phyloP scores from a whole-genome alignment of 37 sponge, comb jelly and placozoan species.

The Diacarnus erythraeanus region DNA sequence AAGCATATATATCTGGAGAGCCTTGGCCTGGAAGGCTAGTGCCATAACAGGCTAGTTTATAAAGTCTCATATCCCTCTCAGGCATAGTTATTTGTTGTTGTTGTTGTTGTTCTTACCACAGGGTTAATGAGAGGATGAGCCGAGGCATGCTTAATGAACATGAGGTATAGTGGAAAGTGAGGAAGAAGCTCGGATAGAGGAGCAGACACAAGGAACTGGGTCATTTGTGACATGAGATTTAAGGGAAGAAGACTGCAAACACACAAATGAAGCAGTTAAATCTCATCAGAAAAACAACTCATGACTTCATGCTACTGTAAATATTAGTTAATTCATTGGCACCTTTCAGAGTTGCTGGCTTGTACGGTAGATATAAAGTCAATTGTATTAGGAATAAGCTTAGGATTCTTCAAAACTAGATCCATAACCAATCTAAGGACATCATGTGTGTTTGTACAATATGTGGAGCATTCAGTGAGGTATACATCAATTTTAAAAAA shows the following conservation, averaged over 20 bases:
- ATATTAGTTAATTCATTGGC: background rate
- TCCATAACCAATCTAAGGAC: constrained; percentile 43
- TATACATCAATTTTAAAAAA: background rate
- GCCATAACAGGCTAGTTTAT: too few species aligned
- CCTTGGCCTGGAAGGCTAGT: too few species aligned
- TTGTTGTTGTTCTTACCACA: constrained; percentile 1
- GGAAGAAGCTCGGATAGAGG: constrained; percentile 19
- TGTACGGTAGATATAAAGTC: constrained; percentile 34
- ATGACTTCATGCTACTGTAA: background rate
- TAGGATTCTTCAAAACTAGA: constrained; percentile 19
- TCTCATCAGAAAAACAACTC: background rate
- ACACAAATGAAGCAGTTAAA: background rate
- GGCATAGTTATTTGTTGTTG: background rate
- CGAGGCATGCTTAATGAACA: constrained; percentile 35
- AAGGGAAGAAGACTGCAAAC: constrained; percentile 32
- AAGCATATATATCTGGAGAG: too few species aligned
- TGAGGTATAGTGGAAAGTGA: constrained; percentile 28
- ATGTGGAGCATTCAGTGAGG: too few species aligned
- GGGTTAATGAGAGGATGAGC: constrained; percentile 36
- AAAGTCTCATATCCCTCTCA: too few species aligned
- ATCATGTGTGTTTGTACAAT: too few species aligned
- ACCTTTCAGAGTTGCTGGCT: constrained; percentile 28
- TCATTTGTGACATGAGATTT: constrained; percentile 21
- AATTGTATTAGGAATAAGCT: constrained; percentile 40
- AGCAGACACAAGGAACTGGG: constrained; percentile 7